phyloP scores from a whole-genome alignment of 2,113 vertebrate species.

The Shinisaurus crocodilurus region DNA sequence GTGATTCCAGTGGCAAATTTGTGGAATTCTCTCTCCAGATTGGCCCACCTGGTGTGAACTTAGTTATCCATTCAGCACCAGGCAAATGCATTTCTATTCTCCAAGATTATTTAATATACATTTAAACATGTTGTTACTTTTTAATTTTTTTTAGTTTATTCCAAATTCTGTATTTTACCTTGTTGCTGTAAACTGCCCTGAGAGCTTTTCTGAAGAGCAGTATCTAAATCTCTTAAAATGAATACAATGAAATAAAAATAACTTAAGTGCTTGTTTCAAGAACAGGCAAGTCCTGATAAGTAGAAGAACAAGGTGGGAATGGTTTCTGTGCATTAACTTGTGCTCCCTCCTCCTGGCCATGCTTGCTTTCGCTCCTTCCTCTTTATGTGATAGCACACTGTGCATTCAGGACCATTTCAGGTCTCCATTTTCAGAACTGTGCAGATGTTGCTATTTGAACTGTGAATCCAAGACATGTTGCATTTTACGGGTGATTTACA shows the following conservation, averaged over 20 bases:
- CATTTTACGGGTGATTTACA: slow-evolving; percentile 52
- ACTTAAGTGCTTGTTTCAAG: neutral
- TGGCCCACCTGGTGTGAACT: no score
- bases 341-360: neutral
- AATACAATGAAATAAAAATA: neutral
- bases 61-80: neutral
- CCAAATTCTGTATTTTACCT: no score
- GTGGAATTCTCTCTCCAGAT: no score
- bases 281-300: neutral
- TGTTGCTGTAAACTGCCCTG: no score
- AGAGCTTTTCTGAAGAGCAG: neutral
- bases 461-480: slow-evolving; percentile 24
- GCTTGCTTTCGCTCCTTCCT: neutral
- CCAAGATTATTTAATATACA: neutral
- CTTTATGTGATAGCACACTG: neutral
- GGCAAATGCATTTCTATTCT: neutral
- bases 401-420: slow-evolving; percentile 24
- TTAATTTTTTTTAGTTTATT: neutral
- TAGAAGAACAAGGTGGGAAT: neutral
- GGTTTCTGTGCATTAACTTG: neutral
- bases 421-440: slow-evolving; percentile 31
- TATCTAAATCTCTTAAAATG: neutral
- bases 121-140: neutral
- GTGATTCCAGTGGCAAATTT: no score
- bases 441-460: slow-evolving; percentile 24